A percentile compares a stretch with the other conserved stretches of the same genome.
Evolutionary conservation across 2,797 vertebrate genomes (phyloP).

Genomic region (Melanotaenia boesemani): DNA sequence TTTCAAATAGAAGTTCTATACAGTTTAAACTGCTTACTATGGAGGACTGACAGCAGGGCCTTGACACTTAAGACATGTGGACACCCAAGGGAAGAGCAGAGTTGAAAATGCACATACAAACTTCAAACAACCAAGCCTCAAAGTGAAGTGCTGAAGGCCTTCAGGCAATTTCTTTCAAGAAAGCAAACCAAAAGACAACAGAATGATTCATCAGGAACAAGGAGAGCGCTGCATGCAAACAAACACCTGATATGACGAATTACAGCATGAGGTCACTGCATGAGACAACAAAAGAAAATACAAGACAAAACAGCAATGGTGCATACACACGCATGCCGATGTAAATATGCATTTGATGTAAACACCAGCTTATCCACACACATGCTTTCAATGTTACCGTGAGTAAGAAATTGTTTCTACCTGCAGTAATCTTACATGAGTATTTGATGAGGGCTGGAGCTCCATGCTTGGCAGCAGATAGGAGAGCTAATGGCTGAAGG

Average conservation of each 20-base stretch:
- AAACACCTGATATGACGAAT: constrained; percentile 14
- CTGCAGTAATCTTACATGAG: constrained; percentile 65
- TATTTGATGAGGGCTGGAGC: constrained; percentile 69
- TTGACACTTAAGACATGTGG: constrained; percentile 58
- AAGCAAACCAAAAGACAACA: constrained; percentile 21
- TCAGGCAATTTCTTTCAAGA: constrained; percentile 27
- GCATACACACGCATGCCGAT: constrained; percentile 17
- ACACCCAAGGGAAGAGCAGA: constrained; percentile 27
- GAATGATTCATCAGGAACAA: constrained; percentile 23
- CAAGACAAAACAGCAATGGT: not conserved
- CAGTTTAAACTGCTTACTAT: constrained; percentile 34
- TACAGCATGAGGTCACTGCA: constrained; percentile 8
- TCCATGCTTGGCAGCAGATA: constrained; percentile 77
- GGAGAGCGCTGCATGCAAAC: constrained; percentile 26
- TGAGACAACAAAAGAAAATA: constrained; percentile 12
- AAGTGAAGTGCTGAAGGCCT: not conserved
- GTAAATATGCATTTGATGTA: constrained; percentile 7
- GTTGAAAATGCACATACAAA: constrained; percentile 15
- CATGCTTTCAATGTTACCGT: constrained; percentile 54
- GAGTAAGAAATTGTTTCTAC: constrained; percentile 77
- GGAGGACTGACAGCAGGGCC: constrained; percentile 18
- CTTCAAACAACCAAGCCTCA: constrained; percentile 16
- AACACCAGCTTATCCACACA: constrained; percentile 39
- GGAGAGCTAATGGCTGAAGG: constrained; percentile 73
- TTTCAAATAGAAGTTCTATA: constrained; percentile 52